Evolutionary conservation across 2,888 invertebrate species (phyloP).

Genomic region (Heliconius hortense): DNA sequence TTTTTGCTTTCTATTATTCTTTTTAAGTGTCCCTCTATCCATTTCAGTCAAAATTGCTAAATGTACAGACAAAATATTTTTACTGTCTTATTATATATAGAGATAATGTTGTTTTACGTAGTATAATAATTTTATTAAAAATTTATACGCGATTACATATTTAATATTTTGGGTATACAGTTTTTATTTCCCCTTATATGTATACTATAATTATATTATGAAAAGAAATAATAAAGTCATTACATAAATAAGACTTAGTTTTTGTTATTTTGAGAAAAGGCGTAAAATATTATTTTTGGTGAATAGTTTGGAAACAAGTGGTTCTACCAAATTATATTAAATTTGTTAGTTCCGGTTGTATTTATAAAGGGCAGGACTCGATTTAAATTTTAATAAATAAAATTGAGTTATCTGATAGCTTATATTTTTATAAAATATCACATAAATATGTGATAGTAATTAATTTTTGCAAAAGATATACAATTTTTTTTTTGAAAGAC

Average conservation of each 20-base stretch:
- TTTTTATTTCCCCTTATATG: neutral
- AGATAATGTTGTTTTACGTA: neutral
- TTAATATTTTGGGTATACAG: neutral
- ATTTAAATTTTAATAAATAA: neutral
- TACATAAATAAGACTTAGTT: neutral
- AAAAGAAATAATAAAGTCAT: neutral
- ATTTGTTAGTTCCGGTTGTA: slow-evolving; percentile 47
- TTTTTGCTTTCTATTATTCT: too few species aligned
- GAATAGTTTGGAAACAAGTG: slow-evolving; percentile 57
- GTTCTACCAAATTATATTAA: slow-evolving; percentile 48
- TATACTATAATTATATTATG: neutral
- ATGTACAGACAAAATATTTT: too few species aligned
- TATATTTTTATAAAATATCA: neutral
- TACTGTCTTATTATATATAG: too few species aligned
- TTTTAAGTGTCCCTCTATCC: too few species aligned
- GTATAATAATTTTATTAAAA: neutral
- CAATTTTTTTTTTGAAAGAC: too few species aligned
- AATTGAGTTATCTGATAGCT: neutral
- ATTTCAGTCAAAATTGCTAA: too few species aligned
- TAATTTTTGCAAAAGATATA: neutral
- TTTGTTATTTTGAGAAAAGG: neutral
- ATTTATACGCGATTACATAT: neutral
- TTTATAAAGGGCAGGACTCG: neutral
- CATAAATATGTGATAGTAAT: neutral
- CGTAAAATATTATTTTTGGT: neutral